These are phyloP conservation scores for Erinaceus europaeus DNA, from an alignment of 2,113 vertebrate genomes.

Conservation along the genomic window DNA sequence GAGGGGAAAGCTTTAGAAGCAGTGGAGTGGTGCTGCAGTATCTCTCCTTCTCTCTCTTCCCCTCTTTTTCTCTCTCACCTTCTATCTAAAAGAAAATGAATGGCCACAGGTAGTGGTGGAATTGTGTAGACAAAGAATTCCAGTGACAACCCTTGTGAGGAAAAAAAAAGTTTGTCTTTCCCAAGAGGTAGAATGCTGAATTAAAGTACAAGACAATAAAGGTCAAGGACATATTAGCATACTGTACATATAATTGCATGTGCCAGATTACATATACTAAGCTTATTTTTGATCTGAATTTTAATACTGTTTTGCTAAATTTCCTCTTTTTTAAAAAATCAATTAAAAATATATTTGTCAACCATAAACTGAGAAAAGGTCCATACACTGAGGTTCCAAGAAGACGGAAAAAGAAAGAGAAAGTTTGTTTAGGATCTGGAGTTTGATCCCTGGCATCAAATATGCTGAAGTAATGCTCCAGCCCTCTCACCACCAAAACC, in stretches of 20 bases:
- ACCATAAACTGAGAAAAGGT: neutral
- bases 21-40: no score
- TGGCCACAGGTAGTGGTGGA: no score
- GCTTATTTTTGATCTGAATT: conserved; percentile 1
- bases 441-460: no score
- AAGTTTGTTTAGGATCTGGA: no score
- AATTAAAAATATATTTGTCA: neutral
- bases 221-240: neutral
- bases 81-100: no score
- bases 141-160: no score
- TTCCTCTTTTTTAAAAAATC: neutral
- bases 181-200: neutral
- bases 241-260: neutral
- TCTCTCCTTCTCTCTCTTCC: no score
- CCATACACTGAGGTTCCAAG: neutral
- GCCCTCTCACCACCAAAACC: no score
- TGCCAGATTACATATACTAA: neutral
- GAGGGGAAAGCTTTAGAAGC: no score
- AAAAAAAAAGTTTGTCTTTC: neutral
- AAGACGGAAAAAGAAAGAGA: conserved; percentile 14
- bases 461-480: no score
- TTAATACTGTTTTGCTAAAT: neutral
- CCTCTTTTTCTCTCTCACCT: no score
- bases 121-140: no score
- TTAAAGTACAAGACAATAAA: neutral